Evolutionary conservation across 2,797 vertebrate genomes (phyloP).

Genomic region (Tarsius wallacei): DNA sequence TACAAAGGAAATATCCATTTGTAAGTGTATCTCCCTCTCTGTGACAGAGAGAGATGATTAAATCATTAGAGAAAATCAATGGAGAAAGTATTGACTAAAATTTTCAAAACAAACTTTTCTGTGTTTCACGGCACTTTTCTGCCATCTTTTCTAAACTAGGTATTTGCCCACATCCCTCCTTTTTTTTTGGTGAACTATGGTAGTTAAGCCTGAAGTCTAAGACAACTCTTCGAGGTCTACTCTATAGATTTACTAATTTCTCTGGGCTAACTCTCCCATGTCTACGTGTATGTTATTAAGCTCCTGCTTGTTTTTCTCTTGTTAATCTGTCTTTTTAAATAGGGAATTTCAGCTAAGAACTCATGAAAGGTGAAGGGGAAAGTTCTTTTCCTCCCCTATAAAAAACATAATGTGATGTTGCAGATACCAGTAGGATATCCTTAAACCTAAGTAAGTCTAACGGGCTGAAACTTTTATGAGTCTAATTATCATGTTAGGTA

Average conservation of each 20-base stretch:
- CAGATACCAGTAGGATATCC: neutral
- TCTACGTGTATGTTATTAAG: neutral
- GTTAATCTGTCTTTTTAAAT: neutral
- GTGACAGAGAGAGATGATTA: neutral
- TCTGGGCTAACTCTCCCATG: neutral
- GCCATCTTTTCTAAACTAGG: neutral
- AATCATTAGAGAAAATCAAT: neutral
- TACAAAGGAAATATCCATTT: neutral
- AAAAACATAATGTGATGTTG: neutral
- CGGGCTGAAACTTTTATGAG: neutral
- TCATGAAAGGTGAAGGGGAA: neutral
- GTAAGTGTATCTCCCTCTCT: neutral
- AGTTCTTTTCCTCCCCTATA: neutral
- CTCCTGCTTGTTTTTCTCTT: neutral
- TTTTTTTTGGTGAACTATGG: slow-evolving; percentile 12
- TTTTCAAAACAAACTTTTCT: neutral
- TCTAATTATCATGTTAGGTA: neutral
- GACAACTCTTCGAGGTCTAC: neutral
- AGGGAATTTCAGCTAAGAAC: neutral
- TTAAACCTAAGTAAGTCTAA: neutral
- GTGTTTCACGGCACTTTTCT: neutral
- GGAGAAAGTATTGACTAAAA: neutral
- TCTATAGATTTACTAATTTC: neutral
- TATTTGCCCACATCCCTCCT: neutral
- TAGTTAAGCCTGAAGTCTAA: neutral